Percentiles rank a stretch among this genome's conserved stretches.
These are phyloP conservation scores for Furcula furcula DNA, from an alignment of 2,888 invertebrate species.

Conservation along the genomic window DNA sequence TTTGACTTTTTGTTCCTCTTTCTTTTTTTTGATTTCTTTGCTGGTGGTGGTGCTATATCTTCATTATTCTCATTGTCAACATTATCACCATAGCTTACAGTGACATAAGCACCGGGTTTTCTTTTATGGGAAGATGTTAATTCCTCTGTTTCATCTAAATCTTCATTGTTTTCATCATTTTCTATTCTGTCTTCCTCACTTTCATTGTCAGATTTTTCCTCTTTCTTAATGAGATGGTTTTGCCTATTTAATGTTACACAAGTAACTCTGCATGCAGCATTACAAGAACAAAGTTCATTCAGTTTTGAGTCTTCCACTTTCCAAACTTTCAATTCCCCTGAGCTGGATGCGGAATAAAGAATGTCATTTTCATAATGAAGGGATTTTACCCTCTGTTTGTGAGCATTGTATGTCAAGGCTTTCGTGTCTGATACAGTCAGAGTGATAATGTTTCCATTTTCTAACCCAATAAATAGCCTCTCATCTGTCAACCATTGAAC, in stretches of 20 bases:
- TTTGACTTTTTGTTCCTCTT: conserved; percentile 59
- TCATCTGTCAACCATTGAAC: conserved; percentile 86
- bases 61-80: conserved; percentile 35
- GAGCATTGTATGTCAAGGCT: conserved; percentile 75
- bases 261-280: conserved; percentile 87
- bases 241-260: conserved; percentile 84
- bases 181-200: conserved; percentile 25
- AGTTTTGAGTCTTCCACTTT: conserved; percentile 56
- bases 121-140: conserved; percentile 40
- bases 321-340: conserved; percentile 91
- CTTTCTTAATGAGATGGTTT: conserved; percentile 62
- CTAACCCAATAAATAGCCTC: conserved; percentile 86
- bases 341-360: conserved; percentile 88
- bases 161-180: conserved; percentile 38
- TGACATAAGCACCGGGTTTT: conserved; percentile 66
- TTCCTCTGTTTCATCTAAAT: conserved; percentile 39
- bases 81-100: conserved; percentile 61
- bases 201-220: conserved; percentile 46
- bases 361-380: conserved; percentile 79
- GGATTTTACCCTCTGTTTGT: conserved; percentile 86
- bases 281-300: conserved; percentile 80
- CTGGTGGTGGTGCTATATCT: conserved; percentile 37
- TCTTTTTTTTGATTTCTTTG: conserved; percentile 61
- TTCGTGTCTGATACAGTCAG: conserved; percentile 78
- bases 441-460: conserved; percentile 86